Evolutionary conservation across 2,888 invertebrate species (phyloP).

Genomic region (Oligia strigilis): DNA sequence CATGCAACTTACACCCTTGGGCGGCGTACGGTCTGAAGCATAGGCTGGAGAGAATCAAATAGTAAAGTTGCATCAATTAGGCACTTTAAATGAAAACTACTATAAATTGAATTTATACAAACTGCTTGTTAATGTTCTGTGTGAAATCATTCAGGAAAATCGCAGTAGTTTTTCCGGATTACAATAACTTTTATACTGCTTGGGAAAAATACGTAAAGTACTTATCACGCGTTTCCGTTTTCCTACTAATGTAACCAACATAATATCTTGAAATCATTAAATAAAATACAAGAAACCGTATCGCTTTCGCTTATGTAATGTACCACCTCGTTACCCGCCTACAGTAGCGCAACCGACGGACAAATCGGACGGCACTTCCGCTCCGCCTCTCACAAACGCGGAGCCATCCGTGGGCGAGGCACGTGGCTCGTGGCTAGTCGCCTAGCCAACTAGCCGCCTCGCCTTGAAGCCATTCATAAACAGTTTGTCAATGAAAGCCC

Average conservation of each 20-base stretch:
- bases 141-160: neutral
- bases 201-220: neutral
- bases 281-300: neutral
- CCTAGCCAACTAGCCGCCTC: constrained; percentile 29
- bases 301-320: constrained; percentile 16
- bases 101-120: neutral
- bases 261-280: neutral
- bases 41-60: neutral
- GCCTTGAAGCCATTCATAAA: constrained; percentile 69
- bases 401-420: constrained; percentile 69
- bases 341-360: constrained; percentile 64
- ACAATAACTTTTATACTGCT: neutral
- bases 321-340: constrained; percentile 43
- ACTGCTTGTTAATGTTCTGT: neutral
- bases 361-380: constrained; percentile 80
- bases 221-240: neutral
- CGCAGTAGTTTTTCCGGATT: neutral
- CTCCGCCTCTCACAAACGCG: constrained; percentile 66
- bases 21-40: constrained; percentile 33
- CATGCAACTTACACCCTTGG: constrained; percentile 63
- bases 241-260: no score
- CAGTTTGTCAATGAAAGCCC: constrained; percentile 64
- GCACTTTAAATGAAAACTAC: neutral
- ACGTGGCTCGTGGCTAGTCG: constrained; percentile 67
- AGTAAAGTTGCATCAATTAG: neutral